These are phyloP conservation scores for Villa cingulata DNA, from an alignment of 2,888 invertebrate species.

Conservation along the genomic window DNA sequence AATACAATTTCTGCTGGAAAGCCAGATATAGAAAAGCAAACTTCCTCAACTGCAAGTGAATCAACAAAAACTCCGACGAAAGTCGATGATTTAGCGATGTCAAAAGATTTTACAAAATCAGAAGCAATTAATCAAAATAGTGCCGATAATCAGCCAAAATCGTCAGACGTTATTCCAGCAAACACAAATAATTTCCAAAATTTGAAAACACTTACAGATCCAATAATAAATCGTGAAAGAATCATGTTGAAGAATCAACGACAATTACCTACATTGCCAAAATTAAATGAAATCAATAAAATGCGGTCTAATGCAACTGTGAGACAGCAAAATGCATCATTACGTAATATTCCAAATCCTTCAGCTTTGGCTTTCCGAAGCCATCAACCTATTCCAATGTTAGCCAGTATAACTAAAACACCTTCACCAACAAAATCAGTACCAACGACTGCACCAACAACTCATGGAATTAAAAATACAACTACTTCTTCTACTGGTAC, in stretches of 20 bases:
- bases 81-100: background rate
- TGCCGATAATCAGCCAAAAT: background rate
- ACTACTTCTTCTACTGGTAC: background rate
- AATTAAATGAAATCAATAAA: conserved; percentile 37
- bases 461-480: background rate
- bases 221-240: conserved; percentile 32
- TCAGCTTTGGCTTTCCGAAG: conserved; percentile 45
- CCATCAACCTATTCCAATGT: conserved; percentile 22
- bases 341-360: conserved; percentile 50
- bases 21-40: background rate
- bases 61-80: background rate
- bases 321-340: conserved; percentile 42
- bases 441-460: conserved; percentile 1
- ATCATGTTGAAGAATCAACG: conserved; percentile 16
- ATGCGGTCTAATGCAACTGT: conserved; percentile 22
- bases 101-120: background rate
- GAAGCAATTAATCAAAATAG: background rate
- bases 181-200: conserved; percentile 32
- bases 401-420: conserved; percentile 19
- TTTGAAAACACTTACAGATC: conserved; percentile 41
- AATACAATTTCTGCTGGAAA: background rate
- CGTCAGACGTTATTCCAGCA: background rate
- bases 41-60: background rate
- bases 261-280: conserved; percentile 23
- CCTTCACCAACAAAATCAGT: conserved; percentile 11